Conservation (phyloP, 2,888 invertebrate genomes). For the Chloromyia formosa region DNA sequence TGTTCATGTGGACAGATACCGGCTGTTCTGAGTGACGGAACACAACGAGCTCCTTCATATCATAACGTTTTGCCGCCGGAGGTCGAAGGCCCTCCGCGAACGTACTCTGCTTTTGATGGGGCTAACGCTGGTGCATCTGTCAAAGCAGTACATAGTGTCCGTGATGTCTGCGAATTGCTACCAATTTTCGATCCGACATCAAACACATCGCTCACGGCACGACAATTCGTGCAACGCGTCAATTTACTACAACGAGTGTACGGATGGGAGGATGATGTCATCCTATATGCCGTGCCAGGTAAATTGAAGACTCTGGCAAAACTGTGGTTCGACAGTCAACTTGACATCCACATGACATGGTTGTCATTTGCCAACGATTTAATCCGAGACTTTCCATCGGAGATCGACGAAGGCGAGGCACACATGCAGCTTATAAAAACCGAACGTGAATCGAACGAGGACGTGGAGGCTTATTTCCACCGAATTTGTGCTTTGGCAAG, state of each 20-base stretch:
- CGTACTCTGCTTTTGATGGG: too few relatives aligned
- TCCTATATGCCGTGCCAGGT: background rate
- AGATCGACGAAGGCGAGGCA: background rate
- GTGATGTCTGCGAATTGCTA: background rate
- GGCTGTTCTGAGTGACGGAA: too few relatives aligned
- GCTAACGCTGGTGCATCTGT: too few relatives aligned
- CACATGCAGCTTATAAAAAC: background rate
- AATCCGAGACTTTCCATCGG: background rate
- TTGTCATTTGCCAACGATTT: background rate
- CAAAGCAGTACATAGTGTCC: background rate
- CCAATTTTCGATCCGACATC: slow-evolving; percentile 17
- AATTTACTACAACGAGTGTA: background rate
- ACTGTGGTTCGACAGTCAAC: slow-evolving; percentile 47
- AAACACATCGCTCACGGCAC: slow-evolving; percentile 35
- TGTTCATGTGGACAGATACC: too few relatives aligned
- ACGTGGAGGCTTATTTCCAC: background rate
- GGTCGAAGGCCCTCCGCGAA: too few relatives aligned
- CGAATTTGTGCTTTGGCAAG: background rate
- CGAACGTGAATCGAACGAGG: background rate
- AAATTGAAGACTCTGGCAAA: too few relatives aligned
- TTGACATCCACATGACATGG: slow-evolving; percentile 50
- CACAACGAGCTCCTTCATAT: too few relatives aligned
- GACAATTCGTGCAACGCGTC: background rate
- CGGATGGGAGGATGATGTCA: too few relatives aligned
- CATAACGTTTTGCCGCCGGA: too few relatives aligned